Conservation (phyloP, 2,113 vertebrate species). For the Solea senegalensis region DNA sequence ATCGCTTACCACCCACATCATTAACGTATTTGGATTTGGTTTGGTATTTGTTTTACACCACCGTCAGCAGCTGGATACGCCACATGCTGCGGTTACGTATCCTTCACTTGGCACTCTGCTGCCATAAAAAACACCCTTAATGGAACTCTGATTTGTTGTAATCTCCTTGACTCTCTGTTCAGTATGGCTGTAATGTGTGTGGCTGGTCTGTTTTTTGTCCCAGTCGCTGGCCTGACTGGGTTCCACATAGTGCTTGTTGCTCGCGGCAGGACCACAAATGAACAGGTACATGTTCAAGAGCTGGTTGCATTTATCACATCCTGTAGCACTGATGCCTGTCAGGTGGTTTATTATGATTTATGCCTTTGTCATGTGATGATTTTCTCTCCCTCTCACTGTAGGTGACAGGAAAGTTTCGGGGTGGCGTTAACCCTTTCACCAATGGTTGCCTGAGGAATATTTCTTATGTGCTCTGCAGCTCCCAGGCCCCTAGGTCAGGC, state of each 20-base stretch:
- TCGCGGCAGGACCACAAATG: conserved; percentile 94
- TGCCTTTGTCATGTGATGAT: not conserved
- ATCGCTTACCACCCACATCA: conserved; percentile 93
- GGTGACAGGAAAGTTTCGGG: conserved; percentile 98
- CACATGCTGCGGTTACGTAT: conserved; percentile 94
- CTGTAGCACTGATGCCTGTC: not conserved
- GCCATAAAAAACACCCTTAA: not conserved
- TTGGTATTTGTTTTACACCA: conserved; percentile 92
- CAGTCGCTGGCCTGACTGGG: conserved; percentile 93
- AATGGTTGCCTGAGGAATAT: conserved; percentile 93
- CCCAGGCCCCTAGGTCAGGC: conserved; percentile 91
- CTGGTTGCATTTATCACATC: not conserved
- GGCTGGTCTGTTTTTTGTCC: conserved; percentile 95
- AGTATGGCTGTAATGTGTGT: conserved; percentile 98
- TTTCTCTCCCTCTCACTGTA: conserved; percentile 50
- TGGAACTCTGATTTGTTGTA: not conserved
- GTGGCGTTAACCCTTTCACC: conserved; percentile 96
- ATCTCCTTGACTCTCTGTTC: conserved; percentile 54
- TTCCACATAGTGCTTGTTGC: conserved; percentile 97
- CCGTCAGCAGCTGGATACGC: conserved; percentile 87
- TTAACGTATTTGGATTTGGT: conserved; percentile 93
- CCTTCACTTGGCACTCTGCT: conserved; percentile 70
- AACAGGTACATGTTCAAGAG: conserved; percentile 84
- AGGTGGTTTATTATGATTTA: not conserved
- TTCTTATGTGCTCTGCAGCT: conserved; percentile 93